phyloP scores from a whole-genome alignment of 1,140 invertebrate genomes.

The Drosophila suzukii region DNA sequence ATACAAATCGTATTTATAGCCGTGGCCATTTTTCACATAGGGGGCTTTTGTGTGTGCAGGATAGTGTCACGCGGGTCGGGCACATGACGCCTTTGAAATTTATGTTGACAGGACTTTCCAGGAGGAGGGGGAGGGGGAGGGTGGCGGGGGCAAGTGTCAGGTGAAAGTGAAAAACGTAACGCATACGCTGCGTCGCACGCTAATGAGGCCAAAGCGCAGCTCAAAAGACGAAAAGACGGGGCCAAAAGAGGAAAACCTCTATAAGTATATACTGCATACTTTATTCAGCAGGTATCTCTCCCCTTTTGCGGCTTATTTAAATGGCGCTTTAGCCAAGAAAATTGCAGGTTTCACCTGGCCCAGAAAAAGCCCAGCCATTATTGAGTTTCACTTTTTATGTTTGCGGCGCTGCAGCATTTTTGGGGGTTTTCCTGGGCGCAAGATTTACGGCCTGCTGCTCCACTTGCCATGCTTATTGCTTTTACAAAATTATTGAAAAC shows the following conservation, averaged over 20 bases:
- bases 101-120: constrained; percentile 65
- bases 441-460: constrained; percentile 61
- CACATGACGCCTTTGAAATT: constrained; percentile 68
- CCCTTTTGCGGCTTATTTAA: constrained; percentile 59
- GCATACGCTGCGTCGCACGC: constrained; percentile 72
- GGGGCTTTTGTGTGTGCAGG: constrained; percentile 46
- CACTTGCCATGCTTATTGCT: constrained; percentile 65
- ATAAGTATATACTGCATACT: constrained; percentile 7
- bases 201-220: constrained; percentile 65
- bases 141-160: constrained; percentile 50
- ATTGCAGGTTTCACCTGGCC: constrained; percentile 52
- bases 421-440: constrained; percentile 7
- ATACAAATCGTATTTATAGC: constrained; percentile 80
- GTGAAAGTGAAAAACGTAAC: constrained; percentile 63
- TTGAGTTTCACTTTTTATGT: constrained; percentile 46
- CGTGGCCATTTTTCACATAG: constrained; percentile 60
- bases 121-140: no score
- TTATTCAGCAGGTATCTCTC: constrained; percentile 21
- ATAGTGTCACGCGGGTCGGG: constrained; percentile 63
- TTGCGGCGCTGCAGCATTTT: constrained; percentile 45
- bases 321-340: constrained; percentile 55
- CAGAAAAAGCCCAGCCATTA: constrained; percentile 44
- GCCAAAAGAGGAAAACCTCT: neutral
- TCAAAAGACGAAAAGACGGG: constrained; percentile 9
- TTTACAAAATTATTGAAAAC: constrained; percentile 78